Conservation (phyloP, 2,113 vertebrate species). For the Coturnix japonica region DNA sequence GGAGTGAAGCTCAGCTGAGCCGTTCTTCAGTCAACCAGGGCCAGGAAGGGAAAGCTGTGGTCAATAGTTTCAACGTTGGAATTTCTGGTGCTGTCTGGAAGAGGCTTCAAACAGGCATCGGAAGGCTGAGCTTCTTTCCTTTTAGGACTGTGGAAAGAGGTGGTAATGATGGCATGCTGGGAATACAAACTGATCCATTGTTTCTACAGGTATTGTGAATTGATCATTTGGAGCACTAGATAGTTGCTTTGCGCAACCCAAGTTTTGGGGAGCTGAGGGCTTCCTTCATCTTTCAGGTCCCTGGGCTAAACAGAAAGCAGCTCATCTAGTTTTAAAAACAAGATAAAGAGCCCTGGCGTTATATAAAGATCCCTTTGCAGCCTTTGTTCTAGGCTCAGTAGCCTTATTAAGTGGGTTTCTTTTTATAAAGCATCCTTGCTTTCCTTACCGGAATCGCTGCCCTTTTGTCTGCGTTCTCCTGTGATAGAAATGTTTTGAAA, state of each 20-base stretch:
- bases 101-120: constrained; percentile 80
- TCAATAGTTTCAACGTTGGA: background rate
- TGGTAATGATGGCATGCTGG: background rate
- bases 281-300: background rate
- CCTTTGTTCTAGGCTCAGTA: background rate
- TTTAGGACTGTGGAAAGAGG: constrained; percentile 76
- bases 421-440: constrained; percentile 15
- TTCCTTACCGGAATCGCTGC: background rate
- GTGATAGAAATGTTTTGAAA: constrained; percentile 26
- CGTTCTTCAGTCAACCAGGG: background rate
- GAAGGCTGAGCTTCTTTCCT: constrained; percentile 85
- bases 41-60: background rate
- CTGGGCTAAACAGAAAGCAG: background rate
- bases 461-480: constrained; percentile 36
- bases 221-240: fast-evolving
- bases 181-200: background rate
- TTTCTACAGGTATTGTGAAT: background rate
- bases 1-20: background rate
- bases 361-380: constrained; percentile 22
- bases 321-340: constrained; percentile 46
- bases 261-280: background rate
- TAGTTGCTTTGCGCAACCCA: too few relatives aligned
- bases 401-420: background rate
- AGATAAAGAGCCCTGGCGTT: constrained; percentile 11
- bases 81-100: background rate